Evolutionary conservation across 2,113 vertebrate species (phyloP).

Genomic region (Sprattus sprattus): DNA sequence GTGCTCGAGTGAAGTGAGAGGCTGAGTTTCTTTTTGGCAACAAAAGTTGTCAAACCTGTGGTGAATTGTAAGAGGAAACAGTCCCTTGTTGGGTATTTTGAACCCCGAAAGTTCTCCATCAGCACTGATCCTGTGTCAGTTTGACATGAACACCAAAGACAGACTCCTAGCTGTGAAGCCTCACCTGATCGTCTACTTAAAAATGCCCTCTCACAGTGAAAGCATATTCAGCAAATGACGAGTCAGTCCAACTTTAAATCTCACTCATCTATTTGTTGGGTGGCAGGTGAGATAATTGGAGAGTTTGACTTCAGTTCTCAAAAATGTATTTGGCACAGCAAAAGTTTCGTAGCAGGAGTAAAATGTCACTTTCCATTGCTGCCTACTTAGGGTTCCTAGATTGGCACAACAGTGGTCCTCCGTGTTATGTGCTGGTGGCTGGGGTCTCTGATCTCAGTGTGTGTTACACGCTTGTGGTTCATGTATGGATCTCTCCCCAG

Average conservation of each 20-base stretch:
- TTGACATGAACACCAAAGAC: not conserved
- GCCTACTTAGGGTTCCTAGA: not conserved
- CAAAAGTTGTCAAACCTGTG: slow-evolving; percentile 61
- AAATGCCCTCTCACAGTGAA: not conserved
- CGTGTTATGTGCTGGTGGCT: not conserved
- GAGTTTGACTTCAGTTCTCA: not conserved
- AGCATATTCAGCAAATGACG: not conserved
- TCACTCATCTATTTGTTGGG: not conserved
- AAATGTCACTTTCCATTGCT: slow-evolving; percentile 14
- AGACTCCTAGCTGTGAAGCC: not conserved
- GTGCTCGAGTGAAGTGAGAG: slow-evolving; percentile 50
- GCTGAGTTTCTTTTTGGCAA: slow-evolving; percentile 47
- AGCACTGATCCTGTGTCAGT: slow-evolving; percentile 10
- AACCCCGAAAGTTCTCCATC: slow-evolving; percentile 31
- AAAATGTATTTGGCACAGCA: not conserved
- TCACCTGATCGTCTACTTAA: not conserved
- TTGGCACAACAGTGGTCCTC: not conserved
- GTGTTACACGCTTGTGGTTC: not conserved
- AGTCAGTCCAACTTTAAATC: not conserved
- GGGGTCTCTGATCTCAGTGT: not conserved
- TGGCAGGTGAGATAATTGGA: slow-evolving; percentile 6
- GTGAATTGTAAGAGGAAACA: slow-evolving; percentile 45
- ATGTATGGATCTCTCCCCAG: not conserved
- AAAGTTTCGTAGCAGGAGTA: not conserved
- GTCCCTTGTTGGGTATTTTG: slow-evolving; percentile 28